Percentiles rank a stretch among this genome's conserved stretches.
phyloP scores from a whole-genome alignment of 2,113 vertebrate genomes.

The Rhombomys opimus region DNA sequence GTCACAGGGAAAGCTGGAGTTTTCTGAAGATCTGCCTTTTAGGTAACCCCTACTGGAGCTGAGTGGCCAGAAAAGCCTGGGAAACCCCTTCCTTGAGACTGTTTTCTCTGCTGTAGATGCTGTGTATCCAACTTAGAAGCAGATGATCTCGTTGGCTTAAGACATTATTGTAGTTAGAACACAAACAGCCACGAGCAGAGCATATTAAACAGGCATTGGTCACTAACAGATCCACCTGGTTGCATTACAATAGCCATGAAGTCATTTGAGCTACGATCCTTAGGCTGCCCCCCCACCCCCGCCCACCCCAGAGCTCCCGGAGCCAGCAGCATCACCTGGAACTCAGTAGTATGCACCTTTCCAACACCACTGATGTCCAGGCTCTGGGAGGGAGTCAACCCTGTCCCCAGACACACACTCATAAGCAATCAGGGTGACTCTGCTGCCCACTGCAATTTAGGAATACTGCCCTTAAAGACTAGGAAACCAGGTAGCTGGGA shows the following conservation, averaged over 20 bases:
- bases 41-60: neutral
- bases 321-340: neutral
- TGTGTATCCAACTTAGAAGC: neutral
- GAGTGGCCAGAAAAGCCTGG: neutral
- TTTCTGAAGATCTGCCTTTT: slow-evolving; percentile 31
- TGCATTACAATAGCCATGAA: slow-evolving; percentile 28
- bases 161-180: slow-evolving; percentile 59
- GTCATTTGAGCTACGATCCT: neutral
- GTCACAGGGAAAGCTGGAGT: slow-evolving; percentile 30
- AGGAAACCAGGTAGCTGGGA: neutral
- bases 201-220: neutral
- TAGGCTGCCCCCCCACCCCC: neutral
- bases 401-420: neutral
- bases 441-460: neutral
- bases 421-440: neutral
- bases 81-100: neutral
- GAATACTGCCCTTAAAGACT: neutral
- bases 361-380: neutral
- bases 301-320: neutral
- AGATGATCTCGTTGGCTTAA: neutral
- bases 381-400: neutral
- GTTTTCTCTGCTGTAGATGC: neutral
- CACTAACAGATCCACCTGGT: neutral
- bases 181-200: slow-evolving; percentile 2
- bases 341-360: neutral